Base-by-base conservation (phyloP, 1,140 invertebrate genomes). In the Rhyzopertha dominica region DNA sequence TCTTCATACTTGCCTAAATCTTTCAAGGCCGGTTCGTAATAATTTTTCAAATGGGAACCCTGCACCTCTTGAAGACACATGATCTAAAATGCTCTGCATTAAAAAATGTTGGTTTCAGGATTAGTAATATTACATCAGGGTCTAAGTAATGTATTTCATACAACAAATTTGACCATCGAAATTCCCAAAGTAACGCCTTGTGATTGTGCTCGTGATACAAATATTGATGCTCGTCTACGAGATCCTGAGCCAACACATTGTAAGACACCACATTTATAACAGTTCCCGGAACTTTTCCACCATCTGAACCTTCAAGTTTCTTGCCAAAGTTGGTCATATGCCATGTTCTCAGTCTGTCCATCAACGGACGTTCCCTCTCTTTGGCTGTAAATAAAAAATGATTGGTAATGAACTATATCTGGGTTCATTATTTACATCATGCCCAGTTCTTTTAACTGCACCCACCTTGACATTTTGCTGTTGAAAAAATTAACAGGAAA, bases 11-110 rank as follows among this genome's bases (percentile, higher is more conserved):
- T 52, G 42, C 63, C 73, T 38, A 66, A 65, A 32, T 51, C 56
- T 34, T 70, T 52, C 47, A 73, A 61, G 29, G 78, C 76, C 22
- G 76, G 73, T 12, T 63, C 59, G 40, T 79, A 78, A 61, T 85
- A 81, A 29, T 74, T 70, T 16, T 74, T 51, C 26, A 85, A 70
- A 68, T 92, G 84, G 14, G 80, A 73, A n/a, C 75, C 69, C 72
- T 95, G 84, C 44, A 95, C 83, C 77, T 95, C 89, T 78, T 92
- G 89, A 8, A 91, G 69, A 66, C 86, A 88, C 49, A 92, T 59
- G 40, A 91, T 78, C 84, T 88, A 62, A 43, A 50, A 44, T n/a
- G n/a, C n/a, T n/a, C n/a, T n/a, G n/a, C n/a, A n/a, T n/a, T 34
- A 42, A 42, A 18, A 30, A 19, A 41, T 49, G 5, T 32, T 12